phyloP scores from a whole-genome alignment of 2,888 invertebrate genomes.

The Ecdyonurus torrentis region DNA sequence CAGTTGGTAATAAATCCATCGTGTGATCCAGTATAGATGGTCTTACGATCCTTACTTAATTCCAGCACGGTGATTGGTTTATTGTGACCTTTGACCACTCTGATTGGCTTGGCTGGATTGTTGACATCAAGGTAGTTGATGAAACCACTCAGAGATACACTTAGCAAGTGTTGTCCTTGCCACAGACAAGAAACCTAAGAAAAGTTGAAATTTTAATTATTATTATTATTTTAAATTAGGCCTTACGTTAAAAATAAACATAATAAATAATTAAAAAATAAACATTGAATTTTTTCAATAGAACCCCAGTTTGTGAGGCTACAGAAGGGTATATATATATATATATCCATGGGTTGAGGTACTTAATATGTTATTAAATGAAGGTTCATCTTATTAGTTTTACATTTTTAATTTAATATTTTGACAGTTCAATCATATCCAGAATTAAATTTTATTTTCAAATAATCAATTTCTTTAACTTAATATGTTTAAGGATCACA shows the following conservation, averaged over 20 bases:
- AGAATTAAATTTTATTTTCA: too few relatives aligned
- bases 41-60: constrained; percentile 50
- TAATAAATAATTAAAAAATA: constrained; percentile 2
- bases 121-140: constrained; percentile 85
- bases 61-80: constrained; percentile 90
- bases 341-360: too few relatives aligned
- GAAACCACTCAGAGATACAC: constrained; percentile 89
- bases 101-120: constrained; percentile 61
- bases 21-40: constrained; percentile 83
- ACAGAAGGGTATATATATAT: too few relatives aligned
- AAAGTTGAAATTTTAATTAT: constrained; percentile 6
- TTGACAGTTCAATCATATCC: too few relatives aligned
- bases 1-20: constrained; percentile 80
- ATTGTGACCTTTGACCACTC: constrained; percentile 88
- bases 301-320: neutral
- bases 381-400: too few relatives aligned
- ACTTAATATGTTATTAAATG: too few relatives aligned
- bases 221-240: too few relatives aligned
- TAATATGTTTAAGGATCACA: too few relatives aligned
- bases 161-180: constrained; percentile 76
- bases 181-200: constrained; percentile 81
- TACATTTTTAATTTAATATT: too few relatives aligned
- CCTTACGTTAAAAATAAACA: neutral
- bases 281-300: neutral
- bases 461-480: too few relatives aligned